These are phyloP conservation scores for Cyanoramphus novaezelandiae DNA, from an alignment of 2,113 vertebrate genomes.

Conservation along the genomic window DNA sequence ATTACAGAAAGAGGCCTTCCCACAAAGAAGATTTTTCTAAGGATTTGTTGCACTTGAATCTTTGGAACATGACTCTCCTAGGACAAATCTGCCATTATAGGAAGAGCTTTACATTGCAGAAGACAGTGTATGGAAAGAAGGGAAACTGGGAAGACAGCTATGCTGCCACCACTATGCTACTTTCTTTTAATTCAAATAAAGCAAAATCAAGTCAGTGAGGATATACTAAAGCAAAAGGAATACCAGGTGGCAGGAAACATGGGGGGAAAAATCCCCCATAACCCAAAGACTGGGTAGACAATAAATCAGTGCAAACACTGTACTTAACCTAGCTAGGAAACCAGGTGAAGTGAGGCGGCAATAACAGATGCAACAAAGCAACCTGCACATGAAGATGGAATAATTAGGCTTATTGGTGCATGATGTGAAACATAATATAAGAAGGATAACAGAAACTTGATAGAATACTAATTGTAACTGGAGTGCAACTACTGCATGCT, in stretches of 20 bases:
- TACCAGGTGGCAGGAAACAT: not conserved
- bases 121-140: not conserved
- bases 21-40: not conserved
- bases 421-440: not conserved
- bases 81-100: not conserved
- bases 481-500: not conserved
- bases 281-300: not conserved
- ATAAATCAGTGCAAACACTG: not conserved
- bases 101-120: not conserved
- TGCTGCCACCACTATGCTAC: not conserved
- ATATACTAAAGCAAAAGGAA: not conserved
- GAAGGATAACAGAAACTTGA: not conserved
- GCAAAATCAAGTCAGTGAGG: not conserved
- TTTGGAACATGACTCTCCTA: not conserved
- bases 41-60: not conserved
- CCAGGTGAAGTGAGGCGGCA: not conserved
- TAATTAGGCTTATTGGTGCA: not conserved
- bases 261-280: not conserved
- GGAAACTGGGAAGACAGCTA: not conserved
- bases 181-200: not conserved
- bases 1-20: not conserved
- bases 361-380: not conserved
- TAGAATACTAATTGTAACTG: not conserved
- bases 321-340: not conserved
- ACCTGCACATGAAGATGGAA: not conserved